Percentiles rank a stretch among this genome's conserved stretches.
These are phyloP conservation scores for Cliona cf. orientalis DNA, from an alignment of 37 sponge, comb jelly and placozoan genomes.

Conservation along the genomic window DNA sequence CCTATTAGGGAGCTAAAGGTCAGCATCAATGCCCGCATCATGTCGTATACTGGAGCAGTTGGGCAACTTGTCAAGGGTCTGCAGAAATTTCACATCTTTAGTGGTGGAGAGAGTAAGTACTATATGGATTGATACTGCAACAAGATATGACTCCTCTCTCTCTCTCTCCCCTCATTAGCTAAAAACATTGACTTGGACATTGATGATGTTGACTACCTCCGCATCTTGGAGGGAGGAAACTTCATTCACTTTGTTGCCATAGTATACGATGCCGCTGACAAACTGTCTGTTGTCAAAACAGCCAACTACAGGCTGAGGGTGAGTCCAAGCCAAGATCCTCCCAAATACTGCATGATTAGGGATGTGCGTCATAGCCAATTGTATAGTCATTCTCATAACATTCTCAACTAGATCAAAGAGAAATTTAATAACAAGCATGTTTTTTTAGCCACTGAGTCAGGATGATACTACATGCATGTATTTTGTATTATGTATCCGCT, in stretches of 20 bases:
- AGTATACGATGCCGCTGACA: slow-evolving; percentile 1
- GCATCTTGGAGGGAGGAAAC: slow-evolving; percentile 44
- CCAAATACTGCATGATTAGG: neutral
- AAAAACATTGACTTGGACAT: slow-evolving; percentile 12
- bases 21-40: slow-evolving; percentile 7
- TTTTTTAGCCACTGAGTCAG: neutral
- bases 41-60: slow-evolving; percentile 44
- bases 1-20: neutral
- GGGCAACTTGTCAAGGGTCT: slow-evolving; percentile 27
- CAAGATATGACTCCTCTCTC: neutral
- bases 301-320: slow-evolving; percentile 46
- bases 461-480: neutral
- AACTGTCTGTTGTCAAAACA: slow-evolving; percentile 23
- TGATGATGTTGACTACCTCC: slow-evolving; percentile 38
- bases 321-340: neutral
- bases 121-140: neutral
- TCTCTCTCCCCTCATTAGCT: slow-evolving; percentile 7
- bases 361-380: no score
- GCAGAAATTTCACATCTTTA: neutral
- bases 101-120: slow-evolving; percentile 1
- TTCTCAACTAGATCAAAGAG: neutral
- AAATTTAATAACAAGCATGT: neutral
- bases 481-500: neutral
- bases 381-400: no score
- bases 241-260: slow-evolving; percentile 61